Base-by-base conservation (phyloP, 2,797 vertebrate genomes). In the Tokudaia tokunoshimensis region DNA sequence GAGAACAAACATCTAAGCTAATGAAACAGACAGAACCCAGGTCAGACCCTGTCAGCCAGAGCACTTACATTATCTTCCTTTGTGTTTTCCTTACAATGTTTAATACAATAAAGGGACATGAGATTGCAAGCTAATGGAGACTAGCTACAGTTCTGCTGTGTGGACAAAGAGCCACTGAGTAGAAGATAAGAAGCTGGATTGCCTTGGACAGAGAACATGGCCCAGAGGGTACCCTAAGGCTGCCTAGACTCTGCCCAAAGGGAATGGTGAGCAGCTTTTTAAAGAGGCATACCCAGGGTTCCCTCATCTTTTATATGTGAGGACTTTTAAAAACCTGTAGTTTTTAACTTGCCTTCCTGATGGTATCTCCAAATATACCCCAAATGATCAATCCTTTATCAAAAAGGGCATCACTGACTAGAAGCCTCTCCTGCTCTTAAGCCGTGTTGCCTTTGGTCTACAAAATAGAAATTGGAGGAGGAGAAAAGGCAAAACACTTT, bases 41-140 rank as follows among this genome's bases (percentile, higher is more conserved):
- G 87, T 88, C 55, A 94, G 41, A 92, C 26, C 44, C n/a, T 92
- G 65, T 95, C 75, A 92, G 22, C 84, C 79, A 72, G 63, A 79
- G 13, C 81, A 82, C 2, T 92, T 83, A 55, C 88, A 75, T 41
- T 75, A 31, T 37, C 67, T 37, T 83, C 80, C 9, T 79, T 3
- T 88, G 11, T 74, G 24, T 91, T 74, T 81, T 80, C 74, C 82
- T 91, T 95, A 72, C 41, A 74, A 59, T 93, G 10, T 85, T 80
- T 83, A 72, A 15, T 75, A 6, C 22, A 57, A 57, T 81, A 74
- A 74, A 57, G 80, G 19, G 59, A 55, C 52, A n/a, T 59, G 52
- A 70, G 24, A 11, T 61, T 70, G 22, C 52, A 70, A 67, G 59
- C 47, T 63, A 12, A 24, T 70, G 78, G 70, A 67, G 14, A 65